These are phyloP conservation scores for Drosophila stalkeri DNA, from an alignment of 2,888 invertebrate species.

Conservation along the genomic window DNA sequence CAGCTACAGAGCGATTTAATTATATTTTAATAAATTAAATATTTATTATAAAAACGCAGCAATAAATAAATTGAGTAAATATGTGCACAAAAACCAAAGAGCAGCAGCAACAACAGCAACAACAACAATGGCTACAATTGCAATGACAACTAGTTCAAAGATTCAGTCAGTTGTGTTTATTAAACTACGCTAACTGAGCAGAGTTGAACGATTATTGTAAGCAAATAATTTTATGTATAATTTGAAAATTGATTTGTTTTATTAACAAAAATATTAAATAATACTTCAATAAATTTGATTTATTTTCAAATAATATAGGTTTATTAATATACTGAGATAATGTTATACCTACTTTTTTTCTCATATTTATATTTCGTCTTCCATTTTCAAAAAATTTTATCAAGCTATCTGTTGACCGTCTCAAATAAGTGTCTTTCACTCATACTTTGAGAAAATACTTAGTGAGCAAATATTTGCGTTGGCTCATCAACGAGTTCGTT, in stretches of 20 bases:
- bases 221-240: too few relatives aligned
- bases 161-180: not conserved
- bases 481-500: too few relatives aligned
- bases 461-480: too few relatives aligned
- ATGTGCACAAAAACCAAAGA: constrained; percentile 29
- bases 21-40: constrained; percentile 80
- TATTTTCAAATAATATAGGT: not conserved
- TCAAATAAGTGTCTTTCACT: too few relatives aligned
- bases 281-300: not conserved
- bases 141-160: constrained; percentile 3
- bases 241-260: too few relatives aligned
- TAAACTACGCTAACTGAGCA: not conserved
- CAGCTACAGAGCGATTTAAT: constrained; percentile 63
- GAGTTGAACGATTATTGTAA: not conserved
- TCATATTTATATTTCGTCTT: too few relatives aligned
- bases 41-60: constrained; percentile 70
- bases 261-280: too few relatives aligned
- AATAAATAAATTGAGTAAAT: constrained; percentile 74
- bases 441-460: too few relatives aligned
- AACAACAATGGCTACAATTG: not conserved
- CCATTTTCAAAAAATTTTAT: too few relatives aligned
- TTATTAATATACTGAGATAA: not conserved
- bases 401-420: too few relatives aligned
- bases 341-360: not conserved
- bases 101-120: not conserved